Evolutionary conservation across 1,140 invertebrate genomes (phyloP).

Genomic region (Bathynomus jamesi): DNA sequence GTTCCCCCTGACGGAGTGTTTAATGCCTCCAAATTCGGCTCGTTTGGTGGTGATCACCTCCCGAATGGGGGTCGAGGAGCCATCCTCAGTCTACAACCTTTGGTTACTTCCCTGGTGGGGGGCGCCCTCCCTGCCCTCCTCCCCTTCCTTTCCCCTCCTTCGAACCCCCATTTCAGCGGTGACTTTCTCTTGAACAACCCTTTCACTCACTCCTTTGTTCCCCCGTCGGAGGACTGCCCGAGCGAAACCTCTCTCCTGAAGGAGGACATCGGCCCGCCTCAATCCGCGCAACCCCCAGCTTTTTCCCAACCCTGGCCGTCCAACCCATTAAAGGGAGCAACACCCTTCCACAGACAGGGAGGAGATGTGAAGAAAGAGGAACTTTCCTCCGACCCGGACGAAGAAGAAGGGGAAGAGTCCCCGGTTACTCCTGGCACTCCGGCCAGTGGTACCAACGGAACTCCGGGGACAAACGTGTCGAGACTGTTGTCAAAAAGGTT

Average conservation of each 20-base stretch:
- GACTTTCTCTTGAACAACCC: conserved; percentile 18
- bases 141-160: conserved; percentile 19
- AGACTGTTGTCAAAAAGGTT: not conserved
- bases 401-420: not conserved
- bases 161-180: conserved; percentile 13
- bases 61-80: conserved; percentile 4
- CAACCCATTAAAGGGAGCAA: not conserved
- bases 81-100: conserved; percentile 20
- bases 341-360: not conserved
- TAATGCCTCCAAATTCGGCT: conserved; percentile 8
- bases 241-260: conserved; percentile 12
- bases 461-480: not conserved
- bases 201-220: conserved; percentile 5
- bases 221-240: conserved; percentile 1
- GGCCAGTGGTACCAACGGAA: conserved; percentile 4
- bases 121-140: conserved; percentile 18
- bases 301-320: not conserved
- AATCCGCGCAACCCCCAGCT: conserved; percentile 13
- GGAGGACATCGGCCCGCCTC: conserved; percentile 6
- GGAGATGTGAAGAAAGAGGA: conserved; percentile 13
- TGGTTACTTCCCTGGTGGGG: conserved; percentile 21
- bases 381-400: not conserved
- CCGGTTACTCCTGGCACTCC: not conserved
- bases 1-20: conserved; percentile 12
- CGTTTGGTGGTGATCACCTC: not conserved